phyloP scores from a whole-genome alignment of 2,113 vertebrate genomes.

The Otus sunia region DNA sequence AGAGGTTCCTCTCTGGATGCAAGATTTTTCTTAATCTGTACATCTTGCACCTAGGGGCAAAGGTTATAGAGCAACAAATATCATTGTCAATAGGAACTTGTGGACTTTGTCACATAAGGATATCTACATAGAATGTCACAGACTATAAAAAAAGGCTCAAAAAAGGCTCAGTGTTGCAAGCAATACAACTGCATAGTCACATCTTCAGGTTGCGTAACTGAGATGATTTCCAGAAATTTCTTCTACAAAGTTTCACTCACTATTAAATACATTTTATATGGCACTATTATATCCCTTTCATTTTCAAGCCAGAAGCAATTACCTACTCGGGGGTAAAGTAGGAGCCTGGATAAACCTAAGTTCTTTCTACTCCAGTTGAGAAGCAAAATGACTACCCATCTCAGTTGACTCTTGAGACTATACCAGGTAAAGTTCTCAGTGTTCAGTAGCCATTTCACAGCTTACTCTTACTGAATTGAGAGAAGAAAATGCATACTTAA shows the following conservation, averaged over 20 bases:
- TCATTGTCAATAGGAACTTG: background rate
- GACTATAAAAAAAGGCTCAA: background rate
- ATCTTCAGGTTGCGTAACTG: background rate
- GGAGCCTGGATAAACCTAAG: background rate
- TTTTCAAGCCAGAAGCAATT: background rate
- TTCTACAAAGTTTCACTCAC: background rate
- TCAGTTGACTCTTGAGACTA: background rate
- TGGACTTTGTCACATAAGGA: background rate
- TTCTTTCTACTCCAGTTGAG: background rate
- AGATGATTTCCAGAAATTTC: background rate
- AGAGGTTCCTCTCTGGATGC: conserved; percentile 75
- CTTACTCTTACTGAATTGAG: background rate
- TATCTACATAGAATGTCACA: background rate
- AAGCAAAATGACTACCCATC: background rate
- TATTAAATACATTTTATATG: background rate
- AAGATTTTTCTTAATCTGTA: conserved; percentile 77
- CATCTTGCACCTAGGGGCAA: conserved; percentile 76
- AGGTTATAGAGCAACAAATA: background rate
- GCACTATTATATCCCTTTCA: background rate
- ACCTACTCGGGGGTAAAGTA: background rate
- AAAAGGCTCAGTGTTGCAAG: background rate
- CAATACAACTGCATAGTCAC: background rate
- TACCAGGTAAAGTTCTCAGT: background rate
- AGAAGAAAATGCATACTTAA: background rate
- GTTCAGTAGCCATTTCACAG: background rate